phyloP scores from a whole-genome alignment of 2,113 vertebrate genomes.

The Nematolebias whitei region DNA sequence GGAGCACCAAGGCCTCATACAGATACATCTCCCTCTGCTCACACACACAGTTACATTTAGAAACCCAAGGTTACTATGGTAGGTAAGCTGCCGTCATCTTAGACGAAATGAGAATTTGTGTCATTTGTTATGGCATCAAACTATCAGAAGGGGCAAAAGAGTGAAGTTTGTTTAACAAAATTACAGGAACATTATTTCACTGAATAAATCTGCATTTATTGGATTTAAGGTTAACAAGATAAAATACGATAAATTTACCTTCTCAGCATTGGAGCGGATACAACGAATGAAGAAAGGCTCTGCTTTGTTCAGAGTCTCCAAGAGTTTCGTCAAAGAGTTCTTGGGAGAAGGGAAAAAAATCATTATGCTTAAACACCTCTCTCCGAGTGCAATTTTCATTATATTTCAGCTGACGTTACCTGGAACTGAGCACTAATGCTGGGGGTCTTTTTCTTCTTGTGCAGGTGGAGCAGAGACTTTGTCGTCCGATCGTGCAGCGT shows the following conservation, averaged over 20 bases:
- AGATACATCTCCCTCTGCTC: conserved; percentile 92
- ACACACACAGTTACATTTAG: conserved; percentile 12
- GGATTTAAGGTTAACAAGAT: neutral
- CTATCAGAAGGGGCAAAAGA: neutral
- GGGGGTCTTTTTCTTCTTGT: conserved; percentile 98
- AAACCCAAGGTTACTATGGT: neutral
- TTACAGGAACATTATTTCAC: neutral
- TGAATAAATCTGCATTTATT: too few species aligned
- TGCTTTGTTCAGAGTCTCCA: conserved; percentile 90
- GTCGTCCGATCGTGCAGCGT: conserved; percentile 94
- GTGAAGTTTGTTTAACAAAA: too few species aligned
- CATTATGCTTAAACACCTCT: neutral
- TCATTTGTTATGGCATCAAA: neutral
- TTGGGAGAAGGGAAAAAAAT: conserved; percentile 58
- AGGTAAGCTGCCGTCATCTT: neutral
- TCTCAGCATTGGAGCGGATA: conserved; percentile 95
- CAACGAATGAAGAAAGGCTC: conserved; percentile 98
- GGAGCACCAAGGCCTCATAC: conserved; percentile 90
- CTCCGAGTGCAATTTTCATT: neutral
- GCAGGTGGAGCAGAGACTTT: conserved; percentile 92
- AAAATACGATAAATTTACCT: too few species aligned
- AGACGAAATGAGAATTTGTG: neutral
- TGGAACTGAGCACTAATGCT: conserved; percentile 99
- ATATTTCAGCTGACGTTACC: conserved; percentile 68
- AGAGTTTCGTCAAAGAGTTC: conserved; percentile 92